phyloP scores from a whole-genome alignment of 1,140 invertebrate genomes.

The Gonioctena quinquepunctata region DNA sequence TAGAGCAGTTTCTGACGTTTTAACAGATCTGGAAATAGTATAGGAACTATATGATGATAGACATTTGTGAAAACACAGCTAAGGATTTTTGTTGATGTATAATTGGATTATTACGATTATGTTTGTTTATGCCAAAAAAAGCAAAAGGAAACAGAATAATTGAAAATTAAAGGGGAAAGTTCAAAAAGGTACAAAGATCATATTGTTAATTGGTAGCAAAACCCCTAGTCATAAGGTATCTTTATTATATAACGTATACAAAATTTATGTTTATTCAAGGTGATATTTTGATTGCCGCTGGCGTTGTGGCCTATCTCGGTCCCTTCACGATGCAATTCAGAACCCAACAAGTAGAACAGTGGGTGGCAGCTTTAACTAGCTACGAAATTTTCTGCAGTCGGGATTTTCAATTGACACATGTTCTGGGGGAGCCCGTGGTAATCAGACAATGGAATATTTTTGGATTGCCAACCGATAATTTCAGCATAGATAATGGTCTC shows the following conservation, averaged over 20 bases:
- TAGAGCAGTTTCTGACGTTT: too few species aligned
- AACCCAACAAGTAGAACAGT: slow-evolving; percentile 69
- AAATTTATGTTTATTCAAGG: slow-evolving; percentile 63
- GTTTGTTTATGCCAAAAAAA: too few species aligned
- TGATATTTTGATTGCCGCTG: slow-evolving; percentile 85
- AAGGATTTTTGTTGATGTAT: too few species aligned
- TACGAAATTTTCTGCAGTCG: slow-evolving; percentile 75
- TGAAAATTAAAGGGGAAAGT: too few species aligned
- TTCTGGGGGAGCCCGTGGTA: slow-evolving; percentile 84
- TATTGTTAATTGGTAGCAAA: background rate
- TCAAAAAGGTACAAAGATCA: too few species aligned
- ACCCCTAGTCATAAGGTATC: too few species aligned
- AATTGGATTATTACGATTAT: too few species aligned
- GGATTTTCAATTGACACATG: slow-evolving; percentile 72
- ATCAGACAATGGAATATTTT: slow-evolving; percentile 91
- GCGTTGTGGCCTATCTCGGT: slow-evolving; percentile 88
- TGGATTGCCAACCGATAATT: slow-evolving; percentile 85
- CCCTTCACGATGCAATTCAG: slow-evolving; percentile 84
- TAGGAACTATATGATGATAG: too few species aligned
- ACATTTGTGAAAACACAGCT: too few species aligned
- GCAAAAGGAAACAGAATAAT: too few species aligned
- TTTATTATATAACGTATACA: too few species aligned
- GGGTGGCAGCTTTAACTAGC: slow-evolving; percentile 69
- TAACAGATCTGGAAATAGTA: too few species aligned
- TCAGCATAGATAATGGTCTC: slow-evolving; percentile 91